A percentile compares a stretch with the other conserved stretches of the same genome.
Conservation (phyloP, 1,140 invertebrate species). For the Zaprionus africanus region DNA sequence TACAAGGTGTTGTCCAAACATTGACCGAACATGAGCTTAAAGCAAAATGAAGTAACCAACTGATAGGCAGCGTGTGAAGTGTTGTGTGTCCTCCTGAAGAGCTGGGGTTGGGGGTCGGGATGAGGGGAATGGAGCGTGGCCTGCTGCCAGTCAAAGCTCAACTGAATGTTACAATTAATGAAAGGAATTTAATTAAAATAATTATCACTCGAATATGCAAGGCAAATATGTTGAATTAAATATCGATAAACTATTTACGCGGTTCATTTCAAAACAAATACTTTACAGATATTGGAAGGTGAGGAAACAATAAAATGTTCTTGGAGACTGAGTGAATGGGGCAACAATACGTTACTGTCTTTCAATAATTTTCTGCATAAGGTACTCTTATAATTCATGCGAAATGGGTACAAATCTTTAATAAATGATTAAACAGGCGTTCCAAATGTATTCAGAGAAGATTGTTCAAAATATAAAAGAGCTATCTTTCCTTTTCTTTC, state of each 20-base stretch:
- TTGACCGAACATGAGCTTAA: conserved; percentile 84
- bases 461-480: no score
- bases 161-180: background rate
- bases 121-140: background rate
- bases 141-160: background rate
- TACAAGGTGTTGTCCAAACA: conserved; percentile 83
- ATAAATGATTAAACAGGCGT: no score
- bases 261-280: no score
- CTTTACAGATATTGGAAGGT: background rate
- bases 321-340: no score
- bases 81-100: background rate
- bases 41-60: conserved; percentile 73
- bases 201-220: background rate
- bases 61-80: conserved; percentile 1
- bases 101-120: background rate
- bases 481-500: no score
- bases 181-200: background rate
- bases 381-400: no score
- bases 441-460: no score
- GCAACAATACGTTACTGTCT: no score
- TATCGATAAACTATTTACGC: background rate
- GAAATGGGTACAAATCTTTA: no score
- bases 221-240: background rate
- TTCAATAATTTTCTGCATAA: no score
- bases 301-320: background rate